Evolutionary conservation across 2,797 vertebrate genomes (phyloP).

Genomic region (Simalia tracyae): DNA sequence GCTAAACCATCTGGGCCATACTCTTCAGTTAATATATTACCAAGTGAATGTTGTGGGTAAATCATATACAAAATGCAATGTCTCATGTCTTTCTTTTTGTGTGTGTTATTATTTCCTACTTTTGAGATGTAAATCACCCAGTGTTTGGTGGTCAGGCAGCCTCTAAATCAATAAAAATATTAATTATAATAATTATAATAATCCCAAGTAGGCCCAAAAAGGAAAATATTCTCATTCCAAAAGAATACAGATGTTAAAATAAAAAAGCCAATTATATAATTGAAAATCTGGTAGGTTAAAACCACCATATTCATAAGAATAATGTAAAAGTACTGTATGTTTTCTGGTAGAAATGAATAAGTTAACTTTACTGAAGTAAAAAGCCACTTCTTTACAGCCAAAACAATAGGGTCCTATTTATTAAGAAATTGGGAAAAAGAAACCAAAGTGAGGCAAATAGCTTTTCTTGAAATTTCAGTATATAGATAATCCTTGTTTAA

Average conservation of each 20-base stretch:
- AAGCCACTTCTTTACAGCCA: background rate
- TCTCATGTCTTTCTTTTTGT: no score
- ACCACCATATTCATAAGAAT: background rate
- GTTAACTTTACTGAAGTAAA: background rate
- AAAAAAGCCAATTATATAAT: background rate
- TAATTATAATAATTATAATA: no score
- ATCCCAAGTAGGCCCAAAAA: no score
- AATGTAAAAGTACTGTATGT: background rate
- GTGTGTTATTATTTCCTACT: no score
- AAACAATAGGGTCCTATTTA: background rate
- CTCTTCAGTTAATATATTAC: no score
- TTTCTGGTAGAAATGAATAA: background rate
- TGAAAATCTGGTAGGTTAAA: background rate
- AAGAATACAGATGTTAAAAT: background rate
- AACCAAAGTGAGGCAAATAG: background rate
- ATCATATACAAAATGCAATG: no score
- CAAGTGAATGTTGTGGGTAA: no score
- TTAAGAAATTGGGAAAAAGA: background rate
- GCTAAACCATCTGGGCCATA: no score
- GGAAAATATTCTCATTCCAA: background rate
- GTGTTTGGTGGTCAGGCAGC: no score
- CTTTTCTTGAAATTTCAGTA: background rate
- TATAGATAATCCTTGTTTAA: background rate
- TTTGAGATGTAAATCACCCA: no score
- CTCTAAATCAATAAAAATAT: no score